These are phyloP conservation scores for Cirrhinus mrigala DNA, from an alignment of 2,797 vertebrate genomes.

Conservation along the genomic window DNA sequence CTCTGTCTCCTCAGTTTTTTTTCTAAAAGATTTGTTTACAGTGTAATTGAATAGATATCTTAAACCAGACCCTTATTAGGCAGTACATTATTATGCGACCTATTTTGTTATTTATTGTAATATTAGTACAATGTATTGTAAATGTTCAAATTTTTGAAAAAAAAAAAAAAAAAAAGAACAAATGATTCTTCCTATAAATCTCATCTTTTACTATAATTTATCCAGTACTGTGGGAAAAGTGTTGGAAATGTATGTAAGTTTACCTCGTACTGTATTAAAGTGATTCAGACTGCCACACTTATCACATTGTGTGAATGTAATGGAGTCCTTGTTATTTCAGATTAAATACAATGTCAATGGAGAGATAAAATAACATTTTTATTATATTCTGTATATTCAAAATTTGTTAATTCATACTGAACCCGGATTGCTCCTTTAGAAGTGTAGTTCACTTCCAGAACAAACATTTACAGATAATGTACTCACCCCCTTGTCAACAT, in stretches of 20 bases:
- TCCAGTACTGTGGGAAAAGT: background rate
- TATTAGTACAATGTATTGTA: background rate
- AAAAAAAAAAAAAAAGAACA: background rate
- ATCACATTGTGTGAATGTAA: background rate
- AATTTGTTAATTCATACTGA: background rate
- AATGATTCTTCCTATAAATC: background rate
- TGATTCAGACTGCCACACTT: background rate
- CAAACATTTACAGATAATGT: no score
- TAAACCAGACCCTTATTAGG: background rate
- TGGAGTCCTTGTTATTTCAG: background rate
- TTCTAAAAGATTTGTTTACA: background rate
- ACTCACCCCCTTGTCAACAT: no score
- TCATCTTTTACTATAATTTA: background rate
- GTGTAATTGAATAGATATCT: background rate
- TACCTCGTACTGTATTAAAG: conserved; percentile 12
- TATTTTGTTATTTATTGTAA: conserved; percentile 15
- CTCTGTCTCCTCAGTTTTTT: background rate
- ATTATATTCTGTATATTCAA: no score
- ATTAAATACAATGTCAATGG: background rate
- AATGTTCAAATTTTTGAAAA: background rate
- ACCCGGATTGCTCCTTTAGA: background rate
- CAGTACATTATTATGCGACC: background rate
- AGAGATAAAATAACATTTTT: background rate
- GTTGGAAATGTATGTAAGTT: conserved; percentile 4
- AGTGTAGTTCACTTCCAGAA: no score